Conservation (phyloP, 2,113 vertebrate genomes). For the Alexandromys fortis region DNA sequence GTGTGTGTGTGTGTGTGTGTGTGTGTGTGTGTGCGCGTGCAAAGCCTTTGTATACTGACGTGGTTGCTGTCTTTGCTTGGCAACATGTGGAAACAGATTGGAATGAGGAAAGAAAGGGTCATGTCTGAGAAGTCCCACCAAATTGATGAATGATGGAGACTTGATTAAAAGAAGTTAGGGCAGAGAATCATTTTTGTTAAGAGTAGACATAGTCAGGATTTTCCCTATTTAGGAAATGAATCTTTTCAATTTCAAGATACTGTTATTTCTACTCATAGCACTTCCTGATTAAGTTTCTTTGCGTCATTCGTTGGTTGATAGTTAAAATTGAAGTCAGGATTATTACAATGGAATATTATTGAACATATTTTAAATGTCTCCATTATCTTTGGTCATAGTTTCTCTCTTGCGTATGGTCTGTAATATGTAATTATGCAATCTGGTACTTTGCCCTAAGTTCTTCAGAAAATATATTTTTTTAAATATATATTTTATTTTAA, state of each 20-base stretch:
- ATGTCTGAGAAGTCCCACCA: neutral
- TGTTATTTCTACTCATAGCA: neutral
- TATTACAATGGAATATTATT: conserved; percentile 16
- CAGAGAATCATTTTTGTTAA: neutral
- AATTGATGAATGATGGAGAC: neutral
- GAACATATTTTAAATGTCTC: neutral
- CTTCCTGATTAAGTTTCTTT: conserved; percentile 18
- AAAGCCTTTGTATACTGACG: neutral
- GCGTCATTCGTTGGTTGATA: neutral
- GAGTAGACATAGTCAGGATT: neutral
- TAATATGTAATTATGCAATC: neutral
- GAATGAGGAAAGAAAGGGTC: neutral
- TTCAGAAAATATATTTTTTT: neutral
- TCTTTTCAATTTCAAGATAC: neutral
- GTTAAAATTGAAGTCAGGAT: neutral
- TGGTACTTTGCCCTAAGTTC: neutral
- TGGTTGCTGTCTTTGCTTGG: neutral
- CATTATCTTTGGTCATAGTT: conserved; percentile 8
- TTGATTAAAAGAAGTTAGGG: neutral
- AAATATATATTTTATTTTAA: too few species aligned
- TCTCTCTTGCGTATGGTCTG: neutral
- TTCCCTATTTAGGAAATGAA: neutral
- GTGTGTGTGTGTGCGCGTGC: too few species aligned
- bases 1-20: too few species aligned
- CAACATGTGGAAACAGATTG: neutral